Percentiles rank a stretch among this genome's conserved stretches.
These are phyloP conservation scores for Trissolcus brochymenae DNA, from an alignment of 2,888 invertebrate species.

Conservation along the genomic window DNA sequence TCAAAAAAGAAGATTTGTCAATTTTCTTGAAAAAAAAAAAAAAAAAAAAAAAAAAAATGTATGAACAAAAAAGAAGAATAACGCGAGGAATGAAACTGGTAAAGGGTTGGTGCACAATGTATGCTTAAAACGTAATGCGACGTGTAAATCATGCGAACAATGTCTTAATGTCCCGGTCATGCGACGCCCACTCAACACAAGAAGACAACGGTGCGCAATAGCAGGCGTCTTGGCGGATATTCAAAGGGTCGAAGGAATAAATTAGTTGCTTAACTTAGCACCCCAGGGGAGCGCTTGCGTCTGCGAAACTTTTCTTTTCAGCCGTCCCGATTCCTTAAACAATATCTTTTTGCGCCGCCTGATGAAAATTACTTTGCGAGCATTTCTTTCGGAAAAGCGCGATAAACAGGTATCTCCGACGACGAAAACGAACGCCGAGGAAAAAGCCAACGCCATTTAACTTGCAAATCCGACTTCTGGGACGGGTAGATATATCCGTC, in stretches of 20 bases:
- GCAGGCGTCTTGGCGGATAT: constrained; percentile 65
- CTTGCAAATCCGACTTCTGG: constrained; percentile 70
- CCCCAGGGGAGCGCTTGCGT: constrained; percentile 28
- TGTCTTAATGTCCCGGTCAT: constrained; percentile 77
- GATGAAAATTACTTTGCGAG: constrained; percentile 46
- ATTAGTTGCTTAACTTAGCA: constrained; percentile 68
- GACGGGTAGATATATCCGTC: constrained; percentile 62
- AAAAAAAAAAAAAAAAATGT: not conserved
- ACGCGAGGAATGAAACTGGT: constrained; percentile 48
- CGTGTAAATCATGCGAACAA: constrained; percentile 76
- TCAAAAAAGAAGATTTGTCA: no score
- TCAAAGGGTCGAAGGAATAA: constrained; percentile 74
- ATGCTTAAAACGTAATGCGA: constrained; percentile 76
- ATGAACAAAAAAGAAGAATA: no score
- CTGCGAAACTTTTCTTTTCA: constrained; percentile 52
- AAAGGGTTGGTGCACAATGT: constrained; percentile 72
- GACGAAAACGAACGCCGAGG: constrained; percentile 16
- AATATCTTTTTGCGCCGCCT: constrained; percentile 37
- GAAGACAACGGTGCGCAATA: constrained; percentile 70
- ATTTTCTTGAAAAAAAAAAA: no score
- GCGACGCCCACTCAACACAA: constrained; percentile 74
- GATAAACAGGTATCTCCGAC: constrained; percentile 45
- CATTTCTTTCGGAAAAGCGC: constrained; percentile 36
- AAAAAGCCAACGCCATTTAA: constrained; percentile 66
- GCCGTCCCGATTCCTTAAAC: constrained; percentile 39